phyloP scores from a whole-genome alignment of 2,797 vertebrate species.

The Melanotaenia parkinsoni region DNA sequence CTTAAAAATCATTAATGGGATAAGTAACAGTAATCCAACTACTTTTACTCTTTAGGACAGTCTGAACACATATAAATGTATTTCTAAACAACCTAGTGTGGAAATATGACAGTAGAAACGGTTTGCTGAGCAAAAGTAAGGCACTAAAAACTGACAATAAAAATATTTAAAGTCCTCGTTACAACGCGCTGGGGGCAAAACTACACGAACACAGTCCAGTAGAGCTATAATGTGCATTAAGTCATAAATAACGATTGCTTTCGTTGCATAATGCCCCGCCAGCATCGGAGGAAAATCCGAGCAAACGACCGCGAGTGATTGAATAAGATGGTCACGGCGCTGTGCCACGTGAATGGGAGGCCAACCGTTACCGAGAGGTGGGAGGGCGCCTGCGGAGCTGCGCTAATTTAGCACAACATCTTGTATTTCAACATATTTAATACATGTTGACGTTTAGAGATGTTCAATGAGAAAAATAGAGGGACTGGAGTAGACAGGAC shows the following conservation, averaged over 20 bases:
- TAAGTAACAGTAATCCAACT: background rate
- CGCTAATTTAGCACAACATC: background rate
- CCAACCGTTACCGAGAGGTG: slow-evolving; percentile 27
- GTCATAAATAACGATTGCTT: background rate
- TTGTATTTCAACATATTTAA: background rate
- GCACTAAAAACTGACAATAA: background rate
- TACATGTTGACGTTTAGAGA: background rate
- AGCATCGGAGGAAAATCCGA: background rate
- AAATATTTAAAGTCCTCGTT: too few relatives aligned
- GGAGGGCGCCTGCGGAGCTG: slow-evolving; percentile 33
- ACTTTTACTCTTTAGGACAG: background rate
- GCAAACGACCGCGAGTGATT: background rate
- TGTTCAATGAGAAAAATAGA: background rate
- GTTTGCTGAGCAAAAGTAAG: background rate
- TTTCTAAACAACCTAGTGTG: background rate
- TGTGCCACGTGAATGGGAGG: slow-evolving; percentile 65
- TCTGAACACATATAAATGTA: background rate
- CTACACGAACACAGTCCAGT: background rate
- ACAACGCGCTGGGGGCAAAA: too few relatives aligned
- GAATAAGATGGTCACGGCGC: slow-evolving; percentile 48
- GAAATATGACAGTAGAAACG: background rate
- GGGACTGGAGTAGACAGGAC: rapidly evolving
- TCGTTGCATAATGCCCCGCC: background rate
- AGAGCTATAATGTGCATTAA: background rate
- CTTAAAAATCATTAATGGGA: background rate